Conservation (phyloP, 2,888 invertebrate genomes). For the Hesperia comma region DNA sequence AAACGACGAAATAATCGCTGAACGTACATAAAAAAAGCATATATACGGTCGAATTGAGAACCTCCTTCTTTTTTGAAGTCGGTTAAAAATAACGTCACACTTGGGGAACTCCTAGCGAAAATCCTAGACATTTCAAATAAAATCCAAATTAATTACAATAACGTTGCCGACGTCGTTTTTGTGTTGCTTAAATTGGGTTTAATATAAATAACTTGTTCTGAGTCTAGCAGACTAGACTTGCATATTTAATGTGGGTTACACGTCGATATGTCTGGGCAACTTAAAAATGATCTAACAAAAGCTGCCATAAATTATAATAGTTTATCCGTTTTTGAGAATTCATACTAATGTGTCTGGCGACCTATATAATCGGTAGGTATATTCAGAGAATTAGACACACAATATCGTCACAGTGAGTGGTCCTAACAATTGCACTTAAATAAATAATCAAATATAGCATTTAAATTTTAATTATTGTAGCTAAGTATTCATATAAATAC, state of each 20-base stretch:
- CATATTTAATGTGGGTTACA: conserved; percentile 45
- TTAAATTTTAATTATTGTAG: conserved; percentile 1
- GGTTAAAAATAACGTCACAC: too few species aligned
- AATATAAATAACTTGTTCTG: conserved; percentile 43
- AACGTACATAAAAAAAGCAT: too few species aligned
- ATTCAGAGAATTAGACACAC: conserved; percentile 43
- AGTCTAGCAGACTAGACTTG: conserved; percentile 41
- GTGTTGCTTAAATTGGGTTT: conserved; percentile 14
- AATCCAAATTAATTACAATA: conserved; percentile 27
- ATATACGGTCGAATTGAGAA: too few species aligned
- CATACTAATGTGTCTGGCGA: conserved; percentile 76
- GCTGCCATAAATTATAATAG: conserved; percentile 56
- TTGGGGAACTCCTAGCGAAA: conserved; percentile 1
- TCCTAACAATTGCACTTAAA: conserved; percentile 21
- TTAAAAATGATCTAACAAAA: conserved; percentile 65
- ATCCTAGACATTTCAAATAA: neutral
- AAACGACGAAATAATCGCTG: too few species aligned
- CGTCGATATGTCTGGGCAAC: conserved; percentile 54
- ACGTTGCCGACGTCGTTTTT: conserved; percentile 11
- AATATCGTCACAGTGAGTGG: conserved; percentile 25
- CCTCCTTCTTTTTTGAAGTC: too few species aligned
- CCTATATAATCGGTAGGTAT: conserved; percentile 64
- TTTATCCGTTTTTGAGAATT: conserved; percentile 70
- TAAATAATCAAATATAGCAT: conserved; percentile 29
- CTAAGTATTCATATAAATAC: neutral